Conservation (phyloP, 2,888 invertebrate genomes). For the Sminthurinus aureus region DNA sequence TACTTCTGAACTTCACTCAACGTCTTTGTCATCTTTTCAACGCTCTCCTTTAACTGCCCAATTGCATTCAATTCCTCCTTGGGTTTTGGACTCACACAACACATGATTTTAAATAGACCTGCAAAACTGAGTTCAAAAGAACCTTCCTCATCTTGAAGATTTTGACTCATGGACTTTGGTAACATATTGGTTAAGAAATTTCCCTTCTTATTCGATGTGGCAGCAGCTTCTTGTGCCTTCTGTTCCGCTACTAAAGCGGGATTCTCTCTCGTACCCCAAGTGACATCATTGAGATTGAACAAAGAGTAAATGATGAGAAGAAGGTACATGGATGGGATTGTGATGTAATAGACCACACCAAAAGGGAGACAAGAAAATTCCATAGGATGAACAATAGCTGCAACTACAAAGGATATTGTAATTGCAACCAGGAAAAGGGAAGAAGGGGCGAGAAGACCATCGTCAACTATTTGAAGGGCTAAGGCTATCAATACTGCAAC, state of each 20-base stretch:
- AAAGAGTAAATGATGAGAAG: slow-evolving; percentile 89
- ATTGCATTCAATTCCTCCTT: slow-evolving; percentile 62
- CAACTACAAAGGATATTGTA: slow-evolving; percentile 69
- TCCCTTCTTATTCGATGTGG: slow-evolving; percentile 62
- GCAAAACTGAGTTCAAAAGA: slow-evolving; percentile 67
- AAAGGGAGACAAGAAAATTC: slow-evolving; percentile 79
- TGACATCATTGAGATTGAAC: slow-evolving; percentile 91
- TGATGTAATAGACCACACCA: slow-evolving; percentile 83
- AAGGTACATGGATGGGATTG: slow-evolving; percentile 92
- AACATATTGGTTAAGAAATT: slow-evolving; percentile 60
- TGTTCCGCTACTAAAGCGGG: slow-evolving; percentile 67
- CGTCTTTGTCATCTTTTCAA: slow-evolving; percentile 64
- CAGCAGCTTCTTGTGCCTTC: slow-evolving; percentile 63
- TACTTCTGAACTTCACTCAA: slow-evolving; percentile 65
- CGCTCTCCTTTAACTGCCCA: slow-evolving; percentile 63
- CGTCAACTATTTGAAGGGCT: slow-evolving; percentile 77
- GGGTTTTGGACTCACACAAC: slow-evolving; percentile 66
- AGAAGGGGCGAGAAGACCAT: slow-evolving; percentile 82
- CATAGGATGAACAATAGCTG: slow-evolving; percentile 77
- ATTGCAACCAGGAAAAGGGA: slow-evolving; percentile 83
- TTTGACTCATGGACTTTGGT: slow-evolving; percentile 33
- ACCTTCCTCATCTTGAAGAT: slow-evolving; percentile 63
- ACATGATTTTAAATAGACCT: slow-evolving; percentile 68
- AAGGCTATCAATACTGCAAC: slow-evolving; percentile 85
- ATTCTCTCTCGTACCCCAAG: slow-evolving; percentile 92